A percentile compares a stretch with the other conserved stretches of the same genome.
These are phyloP conservation scores for Bombus waltoni DNA, from an alignment of 1,140 invertebrate genomes.

Conservation along the genomic window DNA sequence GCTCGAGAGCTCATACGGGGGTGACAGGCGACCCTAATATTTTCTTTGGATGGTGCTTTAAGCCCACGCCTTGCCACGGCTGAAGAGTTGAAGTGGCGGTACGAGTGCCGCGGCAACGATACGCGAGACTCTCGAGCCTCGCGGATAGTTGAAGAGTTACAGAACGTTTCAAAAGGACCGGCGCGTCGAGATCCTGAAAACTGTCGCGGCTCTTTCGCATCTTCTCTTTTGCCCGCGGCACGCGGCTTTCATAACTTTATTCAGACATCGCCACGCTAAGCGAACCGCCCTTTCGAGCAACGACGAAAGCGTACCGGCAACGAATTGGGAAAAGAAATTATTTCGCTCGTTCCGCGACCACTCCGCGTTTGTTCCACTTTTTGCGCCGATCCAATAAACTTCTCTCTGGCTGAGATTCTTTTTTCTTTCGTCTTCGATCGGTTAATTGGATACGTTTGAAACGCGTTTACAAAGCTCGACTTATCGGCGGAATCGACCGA, in stretches of 20 bases:
- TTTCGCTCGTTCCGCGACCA: background rate
- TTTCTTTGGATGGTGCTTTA: slow-evolving; percentile 60
- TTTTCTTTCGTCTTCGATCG: background rate
- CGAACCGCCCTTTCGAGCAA: background rate
- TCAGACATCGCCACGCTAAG: background rate
- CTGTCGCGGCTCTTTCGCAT: no score
- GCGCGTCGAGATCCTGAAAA: background rate
- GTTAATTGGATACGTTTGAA: slow-evolving; percentile 1
- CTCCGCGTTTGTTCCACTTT: background rate
- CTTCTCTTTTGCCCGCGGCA: no score
- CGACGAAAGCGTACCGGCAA: no score
- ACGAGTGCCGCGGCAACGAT: slow-evolving; percentile 9
- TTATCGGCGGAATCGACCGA: no score
- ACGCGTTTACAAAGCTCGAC: background rate
- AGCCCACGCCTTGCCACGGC: slow-evolving; percentile 44
- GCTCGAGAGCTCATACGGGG: slow-evolving; percentile 50
- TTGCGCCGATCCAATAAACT: no score
- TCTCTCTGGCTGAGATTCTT: background rate
- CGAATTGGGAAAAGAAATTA: slow-evolving; percentile 3
- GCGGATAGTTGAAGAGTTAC: slow-evolving; percentile 5
- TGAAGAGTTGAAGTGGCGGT: slow-evolving; percentile 41
- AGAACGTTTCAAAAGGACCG: slow-evolving; percentile 26
- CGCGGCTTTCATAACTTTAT: slow-evolving; percentile 10
- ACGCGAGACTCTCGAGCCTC: background rate
- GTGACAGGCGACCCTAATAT: slow-evolving; percentile 69